These are phyloP conservation scores for Lysandra bellargus DNA, from an alignment of 2,888 invertebrate genomes.

Conservation along the genomic window DNA sequence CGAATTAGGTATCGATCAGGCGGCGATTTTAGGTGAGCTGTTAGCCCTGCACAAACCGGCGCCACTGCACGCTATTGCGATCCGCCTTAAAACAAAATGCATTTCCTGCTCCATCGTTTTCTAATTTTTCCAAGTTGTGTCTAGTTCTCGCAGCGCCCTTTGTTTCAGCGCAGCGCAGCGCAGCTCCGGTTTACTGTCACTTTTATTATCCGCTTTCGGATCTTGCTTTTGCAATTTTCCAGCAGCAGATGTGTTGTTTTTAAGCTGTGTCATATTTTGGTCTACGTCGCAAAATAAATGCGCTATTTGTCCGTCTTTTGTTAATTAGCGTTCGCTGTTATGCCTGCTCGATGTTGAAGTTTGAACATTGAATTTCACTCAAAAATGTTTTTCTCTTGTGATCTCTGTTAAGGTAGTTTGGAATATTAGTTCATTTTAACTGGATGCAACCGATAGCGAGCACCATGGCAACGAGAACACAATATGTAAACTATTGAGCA, in stretches of 20 bases:
- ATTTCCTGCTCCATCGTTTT: slow-evolving; percentile 72
- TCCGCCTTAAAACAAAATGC: slow-evolving; percentile 53
- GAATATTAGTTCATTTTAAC: slow-evolving; percentile 12
- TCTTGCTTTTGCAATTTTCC: slow-evolving; percentile 37
- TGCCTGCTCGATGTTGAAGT: neutral
- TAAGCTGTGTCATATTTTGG: slow-evolving; percentile 29
- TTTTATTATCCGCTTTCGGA: slow-evolving; percentile 61
- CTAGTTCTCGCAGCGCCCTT: slow-evolving; percentile 57
- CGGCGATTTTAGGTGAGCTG: slow-evolving; percentile 29
- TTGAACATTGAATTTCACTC: neutral
- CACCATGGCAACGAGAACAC: slow-evolving; percentile 17
- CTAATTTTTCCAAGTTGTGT: slow-evolving; percentile 70
- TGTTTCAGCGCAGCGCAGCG: slow-evolving; percentile 59
- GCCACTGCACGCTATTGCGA: slow-evolving; percentile 36
- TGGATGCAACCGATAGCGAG: slow-evolving; percentile 8
- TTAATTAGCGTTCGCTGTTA: slow-evolving; percentile 16
- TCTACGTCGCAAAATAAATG: slow-evolving; percentile 7
- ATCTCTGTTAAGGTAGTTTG: neutral
- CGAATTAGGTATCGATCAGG: slow-evolving; percentile 33
- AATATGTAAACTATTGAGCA: slow-evolving; percentile 30
- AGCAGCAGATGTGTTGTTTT: slow-evolving; percentile 27
- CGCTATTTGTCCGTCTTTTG: slow-evolving; percentile 14
- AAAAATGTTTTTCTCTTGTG: neutral
- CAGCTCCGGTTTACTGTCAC: slow-evolving; percentile 68
- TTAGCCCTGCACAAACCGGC: slow-evolving; percentile 31